Evolutionary conservation across 2,888 invertebrate species (phyloP).

Genomic region (Thelaira solivaga): DNA sequence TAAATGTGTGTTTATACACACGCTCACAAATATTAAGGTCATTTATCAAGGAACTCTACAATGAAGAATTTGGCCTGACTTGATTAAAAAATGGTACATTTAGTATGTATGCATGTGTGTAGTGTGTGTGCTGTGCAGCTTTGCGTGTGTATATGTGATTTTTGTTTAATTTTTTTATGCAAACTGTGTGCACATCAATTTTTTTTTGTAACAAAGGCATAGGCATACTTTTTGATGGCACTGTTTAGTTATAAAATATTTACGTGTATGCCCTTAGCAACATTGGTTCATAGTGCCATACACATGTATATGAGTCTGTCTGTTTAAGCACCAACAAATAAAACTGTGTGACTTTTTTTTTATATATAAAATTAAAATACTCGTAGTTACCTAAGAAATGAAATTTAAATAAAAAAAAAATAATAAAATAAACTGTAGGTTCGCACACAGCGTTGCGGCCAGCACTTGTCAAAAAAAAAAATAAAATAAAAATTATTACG

Average conservation of each 20-base stretch:
- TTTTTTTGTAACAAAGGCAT: background rate
- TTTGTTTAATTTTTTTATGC: background rate
- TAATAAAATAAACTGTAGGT: background rate
- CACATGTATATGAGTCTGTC: background rate
- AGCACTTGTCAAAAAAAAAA: conserved; percentile 33
- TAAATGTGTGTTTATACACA: background rate
- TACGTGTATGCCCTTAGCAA: background rate
- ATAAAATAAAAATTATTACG: conserved; percentile 44
- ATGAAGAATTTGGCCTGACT: conserved; percentile 20
- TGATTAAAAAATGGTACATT: background rate
- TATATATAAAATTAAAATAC: background rate
- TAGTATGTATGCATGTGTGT: background rate
- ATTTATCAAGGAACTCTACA: conserved; percentile 58
- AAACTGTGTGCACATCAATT: background rate
- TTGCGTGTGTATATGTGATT: background rate
- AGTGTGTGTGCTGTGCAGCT: background rate
- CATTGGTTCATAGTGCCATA: background rate
- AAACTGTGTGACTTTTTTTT: conserved; percentile 5
- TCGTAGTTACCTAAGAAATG: background rate
- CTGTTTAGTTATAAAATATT: conserved; percentile 8
- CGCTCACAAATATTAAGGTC: conserved; percentile 49
- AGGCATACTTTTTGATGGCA: conserved; percentile 12
- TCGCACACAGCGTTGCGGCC: conserved; percentile 9
- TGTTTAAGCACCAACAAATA: conserved; percentile 3
- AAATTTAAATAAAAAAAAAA: background rate